Evolutionary conservation across 2,888 invertebrate genomes (phyloP).

Genomic region (Balanococcus diminutus): DNA sequence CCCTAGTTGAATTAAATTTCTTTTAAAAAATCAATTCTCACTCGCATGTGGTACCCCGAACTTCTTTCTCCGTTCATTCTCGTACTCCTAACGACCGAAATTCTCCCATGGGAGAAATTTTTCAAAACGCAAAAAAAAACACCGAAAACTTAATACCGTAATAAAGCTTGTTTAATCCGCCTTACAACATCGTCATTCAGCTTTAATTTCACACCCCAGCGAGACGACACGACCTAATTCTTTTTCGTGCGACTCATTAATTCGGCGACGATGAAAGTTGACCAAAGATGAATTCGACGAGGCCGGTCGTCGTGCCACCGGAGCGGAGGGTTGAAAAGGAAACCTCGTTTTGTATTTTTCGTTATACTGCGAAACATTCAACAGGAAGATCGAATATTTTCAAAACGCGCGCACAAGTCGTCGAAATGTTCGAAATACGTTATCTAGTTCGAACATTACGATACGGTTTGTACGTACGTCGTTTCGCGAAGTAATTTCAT

Average conservation of each 20-base stretch:
- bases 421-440: neutral
- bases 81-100: neutral
- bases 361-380: constrained; percentile 12
- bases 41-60: neutral
- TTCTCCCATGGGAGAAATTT: neutral
- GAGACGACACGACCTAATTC: constrained; percentile 20
- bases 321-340: neutral
- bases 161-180: neutral
- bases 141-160: neutral
- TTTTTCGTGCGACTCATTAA: neutral
- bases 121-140: neutral
- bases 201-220: neutral
- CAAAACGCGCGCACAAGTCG: neutral
- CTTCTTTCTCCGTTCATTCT: neutral
- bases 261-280: neutral
- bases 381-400: constrained; percentile 34
- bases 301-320: neutral
- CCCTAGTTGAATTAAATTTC: neutral
- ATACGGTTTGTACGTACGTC: neutral
- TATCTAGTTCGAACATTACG: neutral
- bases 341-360: neutral
- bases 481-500: neutral
- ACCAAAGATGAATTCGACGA: neutral
- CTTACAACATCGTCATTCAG: neutral
- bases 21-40: neutral